Conservation (phyloP, 1,140 invertebrate genomes). For the Drosophila yakuba region DNA sequence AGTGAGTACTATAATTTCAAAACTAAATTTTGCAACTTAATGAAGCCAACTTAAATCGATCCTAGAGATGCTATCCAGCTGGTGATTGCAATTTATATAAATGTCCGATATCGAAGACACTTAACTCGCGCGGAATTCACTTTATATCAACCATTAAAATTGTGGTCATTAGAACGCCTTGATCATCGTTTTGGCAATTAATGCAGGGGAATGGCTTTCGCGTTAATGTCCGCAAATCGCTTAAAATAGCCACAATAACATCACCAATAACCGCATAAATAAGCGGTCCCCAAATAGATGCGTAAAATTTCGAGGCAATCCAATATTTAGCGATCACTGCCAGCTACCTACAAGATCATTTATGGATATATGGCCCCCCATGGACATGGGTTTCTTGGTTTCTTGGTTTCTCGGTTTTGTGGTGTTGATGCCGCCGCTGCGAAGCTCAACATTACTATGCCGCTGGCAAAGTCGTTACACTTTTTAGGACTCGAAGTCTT, state of each 20-base stretch:
- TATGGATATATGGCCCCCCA: constrained; percentile 63
- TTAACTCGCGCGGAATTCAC: constrained; percentile 18
- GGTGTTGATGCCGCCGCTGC: constrained; percentile 46
- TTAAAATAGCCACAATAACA: constrained; percentile 31
- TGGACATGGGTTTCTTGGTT: constrained; percentile 37
- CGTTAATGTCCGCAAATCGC: constrained; percentile 31
- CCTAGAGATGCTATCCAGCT: constrained; percentile 18
- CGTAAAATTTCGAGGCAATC: constrained; percentile 37
- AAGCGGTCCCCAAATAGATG: constrained; percentile 26
- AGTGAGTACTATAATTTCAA: neutral
- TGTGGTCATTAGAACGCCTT: constrained; percentile 15
- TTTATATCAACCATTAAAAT: constrained; percentile 32
- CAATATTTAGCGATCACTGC: constrained; percentile 54
- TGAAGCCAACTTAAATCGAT: constrained; percentile 26
- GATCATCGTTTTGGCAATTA: constrained; percentile 26
- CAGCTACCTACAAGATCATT: constrained; percentile 78
- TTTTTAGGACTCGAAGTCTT: constrained; percentile 63
- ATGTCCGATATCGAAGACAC: constrained; percentile 8
- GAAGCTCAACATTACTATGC: constrained; percentile 38
- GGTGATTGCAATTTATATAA: constrained; percentile 44
- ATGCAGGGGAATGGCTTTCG: constrained; percentile 25
- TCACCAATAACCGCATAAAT: constrained; percentile 47
- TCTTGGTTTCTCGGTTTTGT: constrained; percentile 24
- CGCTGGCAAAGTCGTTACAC: constrained; percentile 67
- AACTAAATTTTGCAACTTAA: constrained; percentile 6